Evolutionary conservation across 2,797 vertebrate species (phyloP).

Genomic region (Premnoplex brunnescens): DNA sequence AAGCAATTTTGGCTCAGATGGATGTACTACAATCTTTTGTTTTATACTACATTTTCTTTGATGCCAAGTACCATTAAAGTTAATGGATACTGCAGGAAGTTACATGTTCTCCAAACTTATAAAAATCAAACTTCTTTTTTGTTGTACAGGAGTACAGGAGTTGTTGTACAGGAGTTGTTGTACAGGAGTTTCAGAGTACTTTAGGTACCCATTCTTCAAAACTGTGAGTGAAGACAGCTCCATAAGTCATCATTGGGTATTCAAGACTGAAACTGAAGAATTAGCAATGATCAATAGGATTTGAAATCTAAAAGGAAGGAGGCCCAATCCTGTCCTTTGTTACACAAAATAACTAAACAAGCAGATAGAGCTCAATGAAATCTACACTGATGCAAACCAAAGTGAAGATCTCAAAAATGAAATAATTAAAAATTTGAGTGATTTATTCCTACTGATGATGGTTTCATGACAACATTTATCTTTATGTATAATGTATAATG

Average conservation of each 20-base stretch:
- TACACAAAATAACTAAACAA: neutral
- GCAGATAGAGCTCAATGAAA: neutral
- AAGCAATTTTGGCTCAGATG: neutral
- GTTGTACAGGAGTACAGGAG: too few species aligned
- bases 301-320: neutral
- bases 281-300: neutral
- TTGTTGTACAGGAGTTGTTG: too few species aligned
- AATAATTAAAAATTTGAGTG: neutral
- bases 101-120: neutral
- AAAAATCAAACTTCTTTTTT: neutral
- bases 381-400: neutral
- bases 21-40: neutral
- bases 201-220: neutral
- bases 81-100: neutral
- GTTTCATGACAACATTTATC: neutral
- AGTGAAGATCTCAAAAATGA: neutral
- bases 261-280: neutral
- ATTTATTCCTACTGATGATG: neutral
- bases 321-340: neutral
- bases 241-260: rapidly evolving
- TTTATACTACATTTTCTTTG: neutral
- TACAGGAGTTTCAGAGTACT: neutral
- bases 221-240: neutral
- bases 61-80: neutral
- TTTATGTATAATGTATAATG: neutral